phyloP scores from a whole-genome alignment of 92 coral and sea anemone genomes.

The Porites cylindrica region DNA sequence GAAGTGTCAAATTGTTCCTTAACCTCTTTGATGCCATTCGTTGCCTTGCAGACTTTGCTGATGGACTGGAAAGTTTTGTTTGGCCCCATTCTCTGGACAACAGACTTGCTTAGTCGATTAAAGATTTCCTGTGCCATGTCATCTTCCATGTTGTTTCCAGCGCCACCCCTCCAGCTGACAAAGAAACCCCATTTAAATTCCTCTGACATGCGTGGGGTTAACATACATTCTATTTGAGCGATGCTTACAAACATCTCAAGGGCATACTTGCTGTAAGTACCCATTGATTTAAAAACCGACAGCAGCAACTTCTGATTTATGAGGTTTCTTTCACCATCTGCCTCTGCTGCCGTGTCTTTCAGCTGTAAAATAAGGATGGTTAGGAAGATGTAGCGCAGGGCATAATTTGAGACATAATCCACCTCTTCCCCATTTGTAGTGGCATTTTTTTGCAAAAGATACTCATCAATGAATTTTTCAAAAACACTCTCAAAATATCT shows the following conservation, averaged over 20 bases:
- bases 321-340: conserved; percentile 78
- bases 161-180: conserved; percentile 81
- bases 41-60: conserved; percentile 74
- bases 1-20: conserved; percentile 54
- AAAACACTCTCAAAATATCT: conserved; percentile 27
- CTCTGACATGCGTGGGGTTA: conserved; percentile 68
- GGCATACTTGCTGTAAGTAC: conserved; percentile 56
- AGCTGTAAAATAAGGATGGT: conserved; percentile 55
- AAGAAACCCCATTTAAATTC: conserved; percentile 59
- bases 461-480: conserved; percentile 43
- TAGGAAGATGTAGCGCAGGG: conserved; percentile 71
- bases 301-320: conserved; percentile 18
- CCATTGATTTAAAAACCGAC: no score
- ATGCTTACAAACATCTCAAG: conserved; percentile 79
- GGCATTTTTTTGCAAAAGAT: conserved; percentile 34
- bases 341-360: conserved; percentile 52
- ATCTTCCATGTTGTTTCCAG: conserved; percentile 68
- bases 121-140: conserved; percentile 63
- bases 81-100: conserved; percentile 72
- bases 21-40: conserved; percentile 46
- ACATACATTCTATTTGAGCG: conserved; percentile 69
- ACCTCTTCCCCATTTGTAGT: conserved; percentile 34
- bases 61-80: conserved; percentile 62
- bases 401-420: conserved; percentile 71
- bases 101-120: conserved; percentile 44